These are phyloP conservation scores for Capricornis sumatraensis DNA, from an alignment of 2,113 vertebrate species.

Conservation along the genomic window DNA sequence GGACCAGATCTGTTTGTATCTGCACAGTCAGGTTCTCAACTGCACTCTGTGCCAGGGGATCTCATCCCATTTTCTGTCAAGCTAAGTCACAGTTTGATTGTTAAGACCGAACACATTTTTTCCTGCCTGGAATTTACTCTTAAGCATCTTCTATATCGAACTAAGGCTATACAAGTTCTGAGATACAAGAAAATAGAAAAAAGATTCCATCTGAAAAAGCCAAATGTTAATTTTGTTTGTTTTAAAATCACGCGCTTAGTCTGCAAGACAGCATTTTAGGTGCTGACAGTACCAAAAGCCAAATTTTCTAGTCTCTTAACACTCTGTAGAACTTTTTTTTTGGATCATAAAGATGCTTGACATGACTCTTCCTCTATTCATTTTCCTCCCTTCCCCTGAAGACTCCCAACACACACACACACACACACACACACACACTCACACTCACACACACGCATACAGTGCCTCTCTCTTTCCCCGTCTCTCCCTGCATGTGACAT, in stretches of 20 bases:
- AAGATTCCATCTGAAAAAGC: conserved; percentile 12
- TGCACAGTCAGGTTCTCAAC: conserved; percentile 48
- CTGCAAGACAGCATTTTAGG: conserved; percentile 53
- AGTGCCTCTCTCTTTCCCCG: neutral
- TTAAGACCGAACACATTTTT: conserved; percentile 46
- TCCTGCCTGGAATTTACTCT: conserved; percentile 50
- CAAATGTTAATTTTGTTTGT: conserved; percentile 38
- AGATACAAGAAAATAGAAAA: neutral
- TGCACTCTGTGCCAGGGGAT: conserved; percentile 50
- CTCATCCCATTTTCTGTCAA: conserved; percentile 55
- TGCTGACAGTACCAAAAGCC: neutral
- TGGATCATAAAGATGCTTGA: neutral
- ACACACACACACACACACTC: neutral
- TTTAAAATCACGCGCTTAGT: conserved; percentile 19
- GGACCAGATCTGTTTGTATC: conserved; percentile 61
- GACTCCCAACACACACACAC: neutral
- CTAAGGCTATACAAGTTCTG: neutral
- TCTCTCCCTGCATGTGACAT: neutral
- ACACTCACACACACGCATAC: neutral
- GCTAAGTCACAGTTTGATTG: conserved; percentile 46
- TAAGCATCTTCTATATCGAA: conserved; percentile 23
- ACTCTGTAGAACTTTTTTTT: conserved; percentile 11
- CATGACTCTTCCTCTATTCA: neutral
- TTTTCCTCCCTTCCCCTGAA: neutral
- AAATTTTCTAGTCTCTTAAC: conserved; percentile 36